These are phyloP conservation scores for Peromyscus attwateri DNA, from an alignment of 2,797 vertebrate genomes.

Conservation along the genomic window DNA sequence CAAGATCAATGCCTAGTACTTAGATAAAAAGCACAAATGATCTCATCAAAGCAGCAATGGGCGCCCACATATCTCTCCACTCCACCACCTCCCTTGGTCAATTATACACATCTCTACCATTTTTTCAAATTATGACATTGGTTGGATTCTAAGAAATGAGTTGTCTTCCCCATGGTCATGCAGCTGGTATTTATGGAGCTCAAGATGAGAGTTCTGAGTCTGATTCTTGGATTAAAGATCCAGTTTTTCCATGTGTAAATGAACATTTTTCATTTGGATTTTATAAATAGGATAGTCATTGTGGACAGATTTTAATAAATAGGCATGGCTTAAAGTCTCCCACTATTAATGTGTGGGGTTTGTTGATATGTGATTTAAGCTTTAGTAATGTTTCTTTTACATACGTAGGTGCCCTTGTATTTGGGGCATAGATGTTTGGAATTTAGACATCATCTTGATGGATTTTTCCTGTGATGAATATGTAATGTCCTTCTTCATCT, in stretches of 20 bases:
- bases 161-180: background rate
- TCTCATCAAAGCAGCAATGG: background rate
- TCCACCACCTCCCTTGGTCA: background rate
- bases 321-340: background rate
- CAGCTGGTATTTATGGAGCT: background rate
- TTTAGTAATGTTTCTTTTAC: too few relatives aligned
- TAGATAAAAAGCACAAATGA: background rate
- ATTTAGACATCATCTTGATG: too few relatives aligned
- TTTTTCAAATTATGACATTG: background rate
- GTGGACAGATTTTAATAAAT: slow-evolving; percentile 6
- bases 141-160: background rate
- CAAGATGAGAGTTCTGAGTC: background rate
- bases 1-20: background rate
- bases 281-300: background rate
- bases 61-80: rapidly evolving
- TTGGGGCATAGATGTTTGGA: too few relatives aligned
- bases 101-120: background rate
- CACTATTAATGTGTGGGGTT: too few relatives aligned
- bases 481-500: too few relatives aligned
- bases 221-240: background rate
- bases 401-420: too few relatives aligned
- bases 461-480: too few relatives aligned
- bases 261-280: background rate
- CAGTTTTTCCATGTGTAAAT: background rate
- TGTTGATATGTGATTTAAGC: too few relatives aligned